phyloP scores from a whole-genome alignment of 1,140 invertebrate species.

The Oreohelix idahoensis region DNA sequence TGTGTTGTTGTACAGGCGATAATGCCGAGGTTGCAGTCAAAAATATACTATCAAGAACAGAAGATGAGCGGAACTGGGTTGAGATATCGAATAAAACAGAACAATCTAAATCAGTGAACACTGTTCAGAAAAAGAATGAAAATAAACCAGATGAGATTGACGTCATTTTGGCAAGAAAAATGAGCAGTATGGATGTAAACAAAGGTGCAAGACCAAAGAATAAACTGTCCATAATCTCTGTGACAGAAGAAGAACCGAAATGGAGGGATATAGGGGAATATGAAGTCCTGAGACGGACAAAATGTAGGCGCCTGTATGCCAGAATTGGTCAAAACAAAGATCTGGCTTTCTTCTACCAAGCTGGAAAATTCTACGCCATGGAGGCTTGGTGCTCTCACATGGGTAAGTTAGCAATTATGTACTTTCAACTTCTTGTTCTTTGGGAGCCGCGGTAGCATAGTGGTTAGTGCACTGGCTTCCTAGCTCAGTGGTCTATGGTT shows the following conservation, averaged over 20 bases:
- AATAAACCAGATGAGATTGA: constrained; percentile 2
- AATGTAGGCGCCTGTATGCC: constrained; percentile 22
- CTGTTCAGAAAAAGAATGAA: background rate
- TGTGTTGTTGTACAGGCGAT: too few relatives aligned
- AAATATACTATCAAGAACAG: too few relatives aligned
- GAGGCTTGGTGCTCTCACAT: constrained; percentile 41
- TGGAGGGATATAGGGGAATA: constrained; percentile 35
- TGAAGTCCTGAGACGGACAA: constrained; percentile 22
- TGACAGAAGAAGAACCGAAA: background rate
- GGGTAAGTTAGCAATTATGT: constrained; percentile 15
- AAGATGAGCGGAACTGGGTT: too few relatives aligned
- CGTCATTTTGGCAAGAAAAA: constrained; percentile 31
- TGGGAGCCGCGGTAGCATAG: too few relatives aligned
- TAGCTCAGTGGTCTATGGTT: too few relatives aligned
- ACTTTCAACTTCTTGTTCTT: background rate
- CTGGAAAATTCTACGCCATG: constrained; percentile 35
- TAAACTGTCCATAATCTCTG: background rate
- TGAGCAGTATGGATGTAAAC: constrained; percentile 21
- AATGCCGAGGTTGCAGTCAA: too few relatives aligned
- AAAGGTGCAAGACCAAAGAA: background rate
- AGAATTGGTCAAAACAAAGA: constrained; percentile 28
- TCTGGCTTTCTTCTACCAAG: constrained; percentile 24
- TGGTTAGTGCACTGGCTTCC: too few relatives aligned
- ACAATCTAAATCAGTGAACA: background rate
- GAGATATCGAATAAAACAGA: too few relatives aligned